These are phyloP conservation scores for Palythoa grandiflora DNA, from an alignment of 92 coral and sea anemone species.

Conservation along the genomic window DNA sequence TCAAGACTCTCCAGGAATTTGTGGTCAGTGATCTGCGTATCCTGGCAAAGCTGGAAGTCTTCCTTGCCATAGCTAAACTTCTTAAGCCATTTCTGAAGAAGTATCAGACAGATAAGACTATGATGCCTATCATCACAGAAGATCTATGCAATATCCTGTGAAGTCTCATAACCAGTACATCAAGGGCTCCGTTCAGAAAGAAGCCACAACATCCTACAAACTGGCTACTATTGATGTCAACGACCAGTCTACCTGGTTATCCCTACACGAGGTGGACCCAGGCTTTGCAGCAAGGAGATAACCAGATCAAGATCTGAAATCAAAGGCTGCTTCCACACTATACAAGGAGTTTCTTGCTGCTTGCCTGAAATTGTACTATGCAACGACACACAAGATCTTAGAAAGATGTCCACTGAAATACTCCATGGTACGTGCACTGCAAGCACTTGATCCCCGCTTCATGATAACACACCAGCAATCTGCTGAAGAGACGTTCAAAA, in stretches of 20 bases:
- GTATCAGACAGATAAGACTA: slow-evolving; percentile 37
- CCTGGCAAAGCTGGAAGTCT: too few species aligned
- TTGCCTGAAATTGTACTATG: neutral
- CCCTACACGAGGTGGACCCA: neutral
- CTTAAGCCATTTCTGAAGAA: neutral
- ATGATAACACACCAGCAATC: slow-evolving; percentile 1
- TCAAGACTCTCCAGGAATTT: too few species aligned
- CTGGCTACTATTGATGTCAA: too few species aligned
- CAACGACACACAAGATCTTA: neutral
- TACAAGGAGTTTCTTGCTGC: neutral
- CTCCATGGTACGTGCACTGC: neutral
- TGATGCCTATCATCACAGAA: neutral
- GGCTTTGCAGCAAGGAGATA: neutral
- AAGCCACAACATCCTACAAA: neutral
- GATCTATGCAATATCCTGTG: slow-evolving; percentile 7
- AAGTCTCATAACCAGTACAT: slow-evolving; percentile 9
- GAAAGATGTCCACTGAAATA: neutral
- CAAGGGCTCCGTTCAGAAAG: neutral
- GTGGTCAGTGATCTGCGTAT: too few species aligned
- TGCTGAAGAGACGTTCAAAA: neutral
- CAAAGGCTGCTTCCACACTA: slow-evolving; percentile 1
- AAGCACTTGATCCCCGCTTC: neutral
- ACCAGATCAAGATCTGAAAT: neutral
- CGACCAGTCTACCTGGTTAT: neutral
- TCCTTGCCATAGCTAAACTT: too few species aligned